These are phyloP conservation scores for Ctenoplectra terminalis DNA, from an alignment of 1,140 invertebrate species.

Conservation along the genomic window DNA sequence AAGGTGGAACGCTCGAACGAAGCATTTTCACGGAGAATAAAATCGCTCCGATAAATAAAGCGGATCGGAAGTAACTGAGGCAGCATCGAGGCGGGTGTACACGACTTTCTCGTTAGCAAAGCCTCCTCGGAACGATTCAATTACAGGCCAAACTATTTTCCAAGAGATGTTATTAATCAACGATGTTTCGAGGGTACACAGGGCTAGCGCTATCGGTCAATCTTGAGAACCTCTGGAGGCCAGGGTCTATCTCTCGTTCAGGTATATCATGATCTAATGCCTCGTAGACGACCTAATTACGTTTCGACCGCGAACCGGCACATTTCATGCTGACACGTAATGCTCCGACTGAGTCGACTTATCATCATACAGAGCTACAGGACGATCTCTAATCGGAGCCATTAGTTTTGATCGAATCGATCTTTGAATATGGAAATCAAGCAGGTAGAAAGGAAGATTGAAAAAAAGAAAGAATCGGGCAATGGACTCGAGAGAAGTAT, in stretches of 20 bases:
- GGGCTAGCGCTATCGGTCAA: not conserved
- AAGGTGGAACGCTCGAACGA: not conserved
- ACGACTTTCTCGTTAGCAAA: slow-evolving; percentile 40
- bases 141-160: slow-evolving; percentile 50
- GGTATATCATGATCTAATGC: slow-evolving; percentile 55
- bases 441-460: too few relatives aligned
- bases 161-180: slow-evolving; percentile 57
- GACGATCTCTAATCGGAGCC: slow-evolving; percentile 7
- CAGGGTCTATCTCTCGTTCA: slow-evolving; percentile 24
- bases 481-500: not conserved
- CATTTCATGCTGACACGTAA: slow-evolving; percentile 50
- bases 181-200: slow-evolving; percentile 18
- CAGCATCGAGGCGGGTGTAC: not conserved
- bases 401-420: slow-evolving; percentile 29
- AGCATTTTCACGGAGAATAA: slow-evolving; percentile 3
- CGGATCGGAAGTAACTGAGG: slow-evolving; percentile 10
- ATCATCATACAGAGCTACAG: slow-evolving; percentile 21
- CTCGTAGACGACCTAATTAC: slow-evolving; percentile 62
- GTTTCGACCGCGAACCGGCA: slow-evolving; percentile 41
- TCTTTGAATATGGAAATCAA: not conserved
- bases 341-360: slow-evolving; percentile 23
- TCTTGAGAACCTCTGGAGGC: slow-evolving; percentile 42
- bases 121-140: slow-evolving; percentile 22
- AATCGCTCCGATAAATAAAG: slow-evolving; percentile 27
- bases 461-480: too few relatives aligned